These are phyloP conservation scores for Dendrocincla tyrannina DNA, from an alignment of 2,797 vertebrate species.

Conservation along the genomic window DNA sequence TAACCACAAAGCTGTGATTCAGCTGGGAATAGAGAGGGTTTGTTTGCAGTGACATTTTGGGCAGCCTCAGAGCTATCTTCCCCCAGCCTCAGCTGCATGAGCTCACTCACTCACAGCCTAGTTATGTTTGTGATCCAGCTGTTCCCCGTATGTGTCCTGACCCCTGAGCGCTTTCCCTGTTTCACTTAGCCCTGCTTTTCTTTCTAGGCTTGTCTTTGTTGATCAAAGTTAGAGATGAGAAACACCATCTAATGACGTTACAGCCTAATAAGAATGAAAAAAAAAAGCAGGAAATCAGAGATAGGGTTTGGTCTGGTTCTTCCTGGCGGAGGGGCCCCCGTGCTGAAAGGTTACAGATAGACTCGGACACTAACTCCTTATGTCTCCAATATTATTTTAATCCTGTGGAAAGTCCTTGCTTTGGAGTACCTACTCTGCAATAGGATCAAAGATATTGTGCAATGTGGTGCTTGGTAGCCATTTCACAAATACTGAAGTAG, in stretches of 20 bases:
- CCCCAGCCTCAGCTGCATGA: not conserved
- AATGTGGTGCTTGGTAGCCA: not conserved
- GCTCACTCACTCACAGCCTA: not conserved
- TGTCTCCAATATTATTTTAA: not conserved
- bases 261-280: not conserved
- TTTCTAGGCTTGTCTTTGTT: not conserved
- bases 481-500: not conserved
- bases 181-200: not conserved
- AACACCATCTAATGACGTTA: not conserved
- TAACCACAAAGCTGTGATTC: not conserved
- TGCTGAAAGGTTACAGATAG: not conserved
- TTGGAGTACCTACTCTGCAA: not conserved
- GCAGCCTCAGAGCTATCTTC: not conserved
- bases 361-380: not conserved
- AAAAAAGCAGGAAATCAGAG: not conserved
- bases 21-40: not conserved
- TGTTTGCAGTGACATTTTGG: not conserved
- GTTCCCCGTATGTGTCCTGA: not conserved
- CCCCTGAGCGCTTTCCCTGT: fast-evolving
- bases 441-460: not conserved
- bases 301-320: not conserved
- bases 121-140: fast-evolving
- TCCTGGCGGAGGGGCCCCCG: fast-evolving
- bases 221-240: not conserved
- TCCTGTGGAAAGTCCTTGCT: not conserved